phyloP scores from a whole-genome alignment of 1,140 invertebrate species.

The Coenobita brevimanus region DNA sequence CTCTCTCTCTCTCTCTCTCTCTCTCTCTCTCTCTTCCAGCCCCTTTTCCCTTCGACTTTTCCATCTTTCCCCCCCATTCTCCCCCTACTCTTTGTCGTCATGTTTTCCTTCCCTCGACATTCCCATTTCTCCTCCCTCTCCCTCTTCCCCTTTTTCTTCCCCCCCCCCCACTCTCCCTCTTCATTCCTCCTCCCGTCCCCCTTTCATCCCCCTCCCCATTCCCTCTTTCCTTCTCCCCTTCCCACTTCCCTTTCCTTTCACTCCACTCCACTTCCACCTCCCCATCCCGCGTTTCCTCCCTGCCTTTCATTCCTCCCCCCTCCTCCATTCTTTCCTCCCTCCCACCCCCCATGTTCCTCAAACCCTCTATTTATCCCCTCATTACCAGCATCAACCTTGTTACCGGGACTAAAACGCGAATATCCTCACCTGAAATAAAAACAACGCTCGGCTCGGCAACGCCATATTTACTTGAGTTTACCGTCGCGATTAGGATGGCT shows the following conservation, averaged over 20 bases:
- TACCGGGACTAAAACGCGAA: too few species aligned
- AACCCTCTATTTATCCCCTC: too few species aligned
- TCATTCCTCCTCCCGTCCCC: neutral
- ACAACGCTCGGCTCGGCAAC: too few species aligned
- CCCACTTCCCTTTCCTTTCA: neutral
- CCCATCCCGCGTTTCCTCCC: too few species aligned
- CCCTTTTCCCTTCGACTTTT: neutral
- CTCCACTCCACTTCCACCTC: neutral
- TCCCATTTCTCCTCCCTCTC: neutral
- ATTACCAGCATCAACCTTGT: too few species aligned
- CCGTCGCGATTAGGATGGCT: too few species aligned
- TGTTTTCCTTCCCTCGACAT: too few species aligned
- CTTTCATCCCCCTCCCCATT: neutral
- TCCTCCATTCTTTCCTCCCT: too few species aligned
- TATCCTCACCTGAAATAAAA: too few species aligned
- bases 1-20: neutral
- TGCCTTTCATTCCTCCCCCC: too few species aligned
- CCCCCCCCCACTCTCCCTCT: neutral
- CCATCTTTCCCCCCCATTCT: neutral
- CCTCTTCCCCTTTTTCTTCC: neutral
- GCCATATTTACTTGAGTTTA: too few species aligned
- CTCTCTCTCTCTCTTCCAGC: neutral
- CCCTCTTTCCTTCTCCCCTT: neutral
- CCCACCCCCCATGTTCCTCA: too few species aligned
- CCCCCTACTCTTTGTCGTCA: neutral